Evolutionary conservation across 2,113 vertebrate species (phyloP), one percentile per base, ranked within the genome.

Genomic region (Cranoglanis bouderius): DNA sequence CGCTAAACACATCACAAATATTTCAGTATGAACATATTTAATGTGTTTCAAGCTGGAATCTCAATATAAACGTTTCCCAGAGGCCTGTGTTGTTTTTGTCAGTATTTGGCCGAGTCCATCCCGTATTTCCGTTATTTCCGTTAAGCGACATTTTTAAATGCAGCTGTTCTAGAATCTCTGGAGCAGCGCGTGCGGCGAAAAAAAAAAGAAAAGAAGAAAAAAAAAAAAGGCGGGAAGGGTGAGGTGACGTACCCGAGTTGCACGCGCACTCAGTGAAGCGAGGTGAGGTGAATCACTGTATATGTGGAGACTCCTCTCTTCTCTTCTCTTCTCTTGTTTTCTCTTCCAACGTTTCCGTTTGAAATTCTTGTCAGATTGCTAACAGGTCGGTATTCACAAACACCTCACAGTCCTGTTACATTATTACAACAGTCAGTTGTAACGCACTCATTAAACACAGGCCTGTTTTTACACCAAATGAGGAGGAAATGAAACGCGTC

Each of bases 171-270:
- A 29, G 40, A 77, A 77, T 77, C 74, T 77, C 24, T 78, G 43
- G 26, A 49, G 78, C n/a, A 8, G 78, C 78, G 16, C n/a, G n/a
- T 21, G 51, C 14, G 7, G 51, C 1, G 40, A 14, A 13, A 29
- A 55, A 29, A 26, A 21, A 10, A 24, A 75, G 18, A 8, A 26
- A 61, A 2, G 5, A 14, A 24, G 7, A 12, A 16, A 12, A 4
- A 67, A 43, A 19, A 43, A 57, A 57, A 82, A 57, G 78, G 78
- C 78, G 78, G 78, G 78, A 82, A 82, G n/a, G 51, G 16, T 82
- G 29, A 35, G 78, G 51, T 55, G 78, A 82, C 77, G 77, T 80
- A 8, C 19, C 8, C 21, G 46, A 51, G 77, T 19, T 0, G 26
- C 46, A 8, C 78, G 49, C 29, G 49, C 75, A 14, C 75, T 16